phyloP scores from a whole-genome alignment of 1,140 invertebrate genomes.

The Platyura marginata region DNA sequence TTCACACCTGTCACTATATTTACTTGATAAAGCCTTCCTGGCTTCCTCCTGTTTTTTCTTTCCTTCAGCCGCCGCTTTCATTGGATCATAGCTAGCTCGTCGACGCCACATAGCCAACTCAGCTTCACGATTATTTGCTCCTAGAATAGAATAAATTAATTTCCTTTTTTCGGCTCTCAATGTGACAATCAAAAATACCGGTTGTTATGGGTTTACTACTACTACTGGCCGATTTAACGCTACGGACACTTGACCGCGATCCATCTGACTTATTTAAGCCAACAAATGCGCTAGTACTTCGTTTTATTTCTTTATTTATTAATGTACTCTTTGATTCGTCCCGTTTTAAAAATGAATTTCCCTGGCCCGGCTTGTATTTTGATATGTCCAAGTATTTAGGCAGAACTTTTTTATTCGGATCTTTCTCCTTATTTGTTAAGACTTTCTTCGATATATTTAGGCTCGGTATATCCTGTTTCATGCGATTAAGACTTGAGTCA shows the following conservation, averaged over 20 bases:
- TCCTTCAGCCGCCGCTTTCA: constrained; percentile 69
- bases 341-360: constrained; percentile 30
- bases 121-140: too few relatives aligned
- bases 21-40: constrained; percentile 8
- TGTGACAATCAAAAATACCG: neutral
- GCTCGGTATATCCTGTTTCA: constrained; percentile 20
- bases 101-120: constrained; percentile 86
- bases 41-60: constrained; percentile 36
- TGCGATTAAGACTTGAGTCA: constrained; percentile 20
- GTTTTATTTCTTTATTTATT: constrained; percentile 17
- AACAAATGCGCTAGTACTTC: constrained; percentile 21
- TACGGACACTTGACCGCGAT: constrained; percentile 17
- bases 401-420: constrained; percentile 10
- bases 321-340: constrained; percentile 37
- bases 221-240: constrained; percentile 14
- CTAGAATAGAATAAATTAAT: too few relatives aligned
- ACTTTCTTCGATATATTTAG: constrained; percentile 18
- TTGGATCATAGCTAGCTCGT: constrained; percentile 76
- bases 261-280: constrained; percentile 15
- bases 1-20: neutral
- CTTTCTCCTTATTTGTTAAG: constrained; percentile 9
- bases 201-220: constrained; percentile 1
- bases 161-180: too few relatives aligned
- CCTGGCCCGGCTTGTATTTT: constrained; percentile 31
- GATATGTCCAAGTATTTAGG: constrained; percentile 35